These are phyloP conservation scores for Hemitrygon akajei DNA, from an alignment of 2,797 vertebrate genomes.

Conservation along the genomic window DNA sequence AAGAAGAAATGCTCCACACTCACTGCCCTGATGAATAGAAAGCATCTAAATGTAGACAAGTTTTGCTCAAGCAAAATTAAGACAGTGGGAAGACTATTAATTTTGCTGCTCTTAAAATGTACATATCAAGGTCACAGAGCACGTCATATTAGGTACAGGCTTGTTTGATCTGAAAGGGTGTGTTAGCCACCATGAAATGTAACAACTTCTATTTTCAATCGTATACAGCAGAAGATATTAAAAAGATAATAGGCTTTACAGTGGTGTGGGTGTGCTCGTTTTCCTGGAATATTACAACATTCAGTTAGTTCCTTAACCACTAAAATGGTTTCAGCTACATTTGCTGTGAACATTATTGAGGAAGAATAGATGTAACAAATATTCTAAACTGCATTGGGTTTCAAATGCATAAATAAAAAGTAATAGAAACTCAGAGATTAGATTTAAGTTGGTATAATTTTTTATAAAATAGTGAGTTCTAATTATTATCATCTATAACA, in stretches of 20 bases:
- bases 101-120: constrained; percentile 26
- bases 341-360: neutral
- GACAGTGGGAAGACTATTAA: constrained; percentile 35
- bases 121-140: constrained; percentile 38
- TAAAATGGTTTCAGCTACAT: neutral
- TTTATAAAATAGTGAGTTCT: neutral
- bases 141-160: constrained; percentile 31
- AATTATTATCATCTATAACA: neutral
- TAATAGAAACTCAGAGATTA: neutral
- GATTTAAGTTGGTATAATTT: neutral
- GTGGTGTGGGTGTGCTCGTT: neutral
- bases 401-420: neutral
- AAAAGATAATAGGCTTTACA: neutral
- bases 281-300: neutral
- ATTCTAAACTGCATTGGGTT: neutral
- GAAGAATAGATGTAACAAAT: neutral
- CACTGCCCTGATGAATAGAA: constrained; percentile 38
- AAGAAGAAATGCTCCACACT: constrained; percentile 33
- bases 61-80: constrained; percentile 36
- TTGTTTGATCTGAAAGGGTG: constrained; percentile 34
- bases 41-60: constrained; percentile 34
- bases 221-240: neutral
- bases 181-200: constrained; percentile 16
- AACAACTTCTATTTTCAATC: constrained; percentile 20
- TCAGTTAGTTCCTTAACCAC: neutral